Conservation (phyloP, 2,797 vertebrate species). For the Acanthis flammea region DNA sequence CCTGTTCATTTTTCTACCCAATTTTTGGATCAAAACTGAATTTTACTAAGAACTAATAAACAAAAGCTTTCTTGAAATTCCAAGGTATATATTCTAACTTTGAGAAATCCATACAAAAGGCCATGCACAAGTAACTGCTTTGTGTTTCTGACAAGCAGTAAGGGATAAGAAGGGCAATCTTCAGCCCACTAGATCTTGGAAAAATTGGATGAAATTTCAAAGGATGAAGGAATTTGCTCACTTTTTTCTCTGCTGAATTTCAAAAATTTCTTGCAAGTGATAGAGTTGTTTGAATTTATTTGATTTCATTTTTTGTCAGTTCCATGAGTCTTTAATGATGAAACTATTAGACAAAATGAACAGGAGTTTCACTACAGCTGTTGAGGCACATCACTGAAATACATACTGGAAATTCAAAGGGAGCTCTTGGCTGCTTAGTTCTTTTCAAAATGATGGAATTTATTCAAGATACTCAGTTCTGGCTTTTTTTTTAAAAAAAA, state of each 20-base stretch:
- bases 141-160: background rate
- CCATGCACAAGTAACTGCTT: background rate
- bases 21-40: background rate
- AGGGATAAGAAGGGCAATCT: background rate
- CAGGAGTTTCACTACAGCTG: background rate
- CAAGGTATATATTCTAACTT: background rate
- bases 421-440: background rate
- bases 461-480: background rate
- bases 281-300: background rate
- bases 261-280: background rate
- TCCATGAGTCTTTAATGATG: background rate
- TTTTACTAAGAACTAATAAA: background rate
- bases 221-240: background rate
- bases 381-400: background rate
- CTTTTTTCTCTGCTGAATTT: background rate
- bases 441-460: background rate
- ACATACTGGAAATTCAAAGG: background rate
- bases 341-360: background rate
- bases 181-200: background rate
- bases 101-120: background rate
- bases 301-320: background rate
- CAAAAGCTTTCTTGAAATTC: background rate
- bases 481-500: background rate
- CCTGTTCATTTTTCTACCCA: background rate
- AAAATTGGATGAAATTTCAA: background rate